These are phyloP conservation scores for Hafferia zeledoni DNA, from an alignment of 2,797 vertebrate genomes.

Conservation along the genomic window DNA sequence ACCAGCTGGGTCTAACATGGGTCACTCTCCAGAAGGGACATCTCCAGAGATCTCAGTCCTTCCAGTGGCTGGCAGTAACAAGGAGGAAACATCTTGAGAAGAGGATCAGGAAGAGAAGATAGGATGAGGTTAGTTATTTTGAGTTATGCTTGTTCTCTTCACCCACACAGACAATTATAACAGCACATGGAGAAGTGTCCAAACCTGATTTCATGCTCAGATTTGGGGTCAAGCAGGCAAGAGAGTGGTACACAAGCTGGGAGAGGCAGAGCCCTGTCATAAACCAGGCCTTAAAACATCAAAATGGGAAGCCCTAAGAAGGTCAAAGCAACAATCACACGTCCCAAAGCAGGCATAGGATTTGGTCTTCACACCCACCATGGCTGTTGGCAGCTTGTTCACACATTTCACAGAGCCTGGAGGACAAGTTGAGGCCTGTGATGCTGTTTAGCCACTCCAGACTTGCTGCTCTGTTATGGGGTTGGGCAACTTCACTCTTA, in stretches of 20 bases:
- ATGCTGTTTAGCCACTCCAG: background rate
- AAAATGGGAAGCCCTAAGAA: background rate
- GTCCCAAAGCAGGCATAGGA: background rate
- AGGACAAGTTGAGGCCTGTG: background rate
- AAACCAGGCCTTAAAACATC: background rate
- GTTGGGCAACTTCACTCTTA: background rate
- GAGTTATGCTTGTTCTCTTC: background rate
- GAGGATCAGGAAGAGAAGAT: background rate
- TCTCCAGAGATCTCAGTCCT: background rate
- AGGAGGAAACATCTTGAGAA: background rate
- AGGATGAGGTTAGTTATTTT: background rate
- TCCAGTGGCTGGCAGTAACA: background rate
- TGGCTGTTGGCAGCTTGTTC: background rate
- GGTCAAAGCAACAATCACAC: background rate
- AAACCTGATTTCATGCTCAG: background rate
- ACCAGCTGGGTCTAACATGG: background rate
- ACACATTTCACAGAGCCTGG: background rate
- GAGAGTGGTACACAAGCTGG: background rate
- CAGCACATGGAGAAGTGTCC: background rate
- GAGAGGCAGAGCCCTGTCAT: background rate
- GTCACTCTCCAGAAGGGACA: conserved; percentile 13
- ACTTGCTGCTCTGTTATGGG: background rate
- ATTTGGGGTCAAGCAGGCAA: background rate
- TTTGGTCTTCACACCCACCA: background rate
- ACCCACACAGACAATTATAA: background rate